Percentiles rank a stretch among this genome's conserved stretches.
phyloP scores from a whole-genome alignment of 35 echinoderm and acorn worm genomes.

The Patiria miniata region DNA sequence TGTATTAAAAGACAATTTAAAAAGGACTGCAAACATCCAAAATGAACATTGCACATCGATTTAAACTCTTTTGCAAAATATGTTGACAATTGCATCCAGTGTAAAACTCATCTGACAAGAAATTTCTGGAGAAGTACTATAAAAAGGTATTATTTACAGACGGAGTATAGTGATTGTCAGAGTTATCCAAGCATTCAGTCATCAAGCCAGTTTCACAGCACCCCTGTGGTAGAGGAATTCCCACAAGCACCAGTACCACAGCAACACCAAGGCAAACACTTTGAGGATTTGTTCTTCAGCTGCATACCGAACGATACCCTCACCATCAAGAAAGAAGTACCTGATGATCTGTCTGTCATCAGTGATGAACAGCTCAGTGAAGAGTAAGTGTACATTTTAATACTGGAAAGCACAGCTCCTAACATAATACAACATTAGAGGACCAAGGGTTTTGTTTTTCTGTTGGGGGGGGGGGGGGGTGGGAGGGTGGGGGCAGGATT shows the following conservation, averaged over 20 bases:
- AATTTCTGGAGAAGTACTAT: too few relatives aligned
- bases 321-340: not conserved
- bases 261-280: slow-evolving; percentile 6
- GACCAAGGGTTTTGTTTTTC: not conserved
- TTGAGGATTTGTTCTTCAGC: slow-evolving; percentile 20
- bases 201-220: slow-evolving; percentile 4
- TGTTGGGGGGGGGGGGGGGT: not conserved
- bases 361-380: not conserved
- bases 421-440: not conserved
- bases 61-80: too few relatives aligned
- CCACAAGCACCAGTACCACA: not conserved
- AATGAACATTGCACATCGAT: too few relatives aligned
- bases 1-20: too few relatives aligned
- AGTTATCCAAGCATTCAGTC: not conserved
- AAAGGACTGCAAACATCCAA: too few relatives aligned
- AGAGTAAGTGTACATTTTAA: not conserved
- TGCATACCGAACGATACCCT: not conserved
- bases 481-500: not conserved
- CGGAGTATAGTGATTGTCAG: too few relatives aligned
- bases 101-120: too few relatives aligned
- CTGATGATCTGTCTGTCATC: not conserved
- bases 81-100: too few relatives aligned
- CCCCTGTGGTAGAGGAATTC: not conserved
- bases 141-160: too few relatives aligned
- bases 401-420: not conserved